phyloP scores from a whole-genome alignment of 2,888 invertebrate genomes.

The Amiota communis region DNA sequence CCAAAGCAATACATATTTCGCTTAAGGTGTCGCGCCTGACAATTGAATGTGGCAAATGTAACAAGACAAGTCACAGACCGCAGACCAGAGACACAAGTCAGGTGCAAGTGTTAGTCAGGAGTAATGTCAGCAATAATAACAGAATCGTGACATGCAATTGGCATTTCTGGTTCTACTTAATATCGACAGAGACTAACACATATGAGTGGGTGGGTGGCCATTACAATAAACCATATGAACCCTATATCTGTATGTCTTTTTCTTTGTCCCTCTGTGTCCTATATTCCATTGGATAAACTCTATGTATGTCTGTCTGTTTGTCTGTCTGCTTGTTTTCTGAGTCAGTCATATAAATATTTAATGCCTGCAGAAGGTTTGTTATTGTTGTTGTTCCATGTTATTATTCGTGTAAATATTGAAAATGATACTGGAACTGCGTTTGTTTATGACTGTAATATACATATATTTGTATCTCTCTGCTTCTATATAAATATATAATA shows the following conservation, averaged over 20 bases:
- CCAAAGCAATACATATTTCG: neutral
- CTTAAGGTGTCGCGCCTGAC: neutral
- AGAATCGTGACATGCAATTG: neutral
- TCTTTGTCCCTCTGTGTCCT: neutral
- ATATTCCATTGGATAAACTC: too few species aligned
- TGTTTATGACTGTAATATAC: slow-evolving; percentile 2
- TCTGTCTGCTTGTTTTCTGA: neutral
- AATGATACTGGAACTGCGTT: slow-evolving; percentile 2
- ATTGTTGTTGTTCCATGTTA: neutral
- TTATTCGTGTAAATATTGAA: slow-evolving; percentile 16
- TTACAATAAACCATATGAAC: slow-evolving; percentile 3
- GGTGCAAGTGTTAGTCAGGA: too few species aligned
- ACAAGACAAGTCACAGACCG: neutral
- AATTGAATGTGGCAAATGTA: neutral
- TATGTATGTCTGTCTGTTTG: neutral
- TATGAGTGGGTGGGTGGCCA: neutral
- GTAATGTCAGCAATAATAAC: slow-evolving; percentile 3
- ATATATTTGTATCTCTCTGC: neutral
- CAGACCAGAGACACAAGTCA: neutral
- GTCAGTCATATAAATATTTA: neutral
- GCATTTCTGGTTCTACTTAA: neutral
- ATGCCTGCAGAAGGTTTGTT: neutral
- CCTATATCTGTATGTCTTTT: too few species aligned
- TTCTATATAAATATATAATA: too few species aligned
- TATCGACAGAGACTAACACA: neutral